A percentile compares a stretch with the other conserved stretches of the same genome.
Evolutionary conservation across 2,888 invertebrate species (phyloP).

Genomic region (Rotaria sp.): DNA sequence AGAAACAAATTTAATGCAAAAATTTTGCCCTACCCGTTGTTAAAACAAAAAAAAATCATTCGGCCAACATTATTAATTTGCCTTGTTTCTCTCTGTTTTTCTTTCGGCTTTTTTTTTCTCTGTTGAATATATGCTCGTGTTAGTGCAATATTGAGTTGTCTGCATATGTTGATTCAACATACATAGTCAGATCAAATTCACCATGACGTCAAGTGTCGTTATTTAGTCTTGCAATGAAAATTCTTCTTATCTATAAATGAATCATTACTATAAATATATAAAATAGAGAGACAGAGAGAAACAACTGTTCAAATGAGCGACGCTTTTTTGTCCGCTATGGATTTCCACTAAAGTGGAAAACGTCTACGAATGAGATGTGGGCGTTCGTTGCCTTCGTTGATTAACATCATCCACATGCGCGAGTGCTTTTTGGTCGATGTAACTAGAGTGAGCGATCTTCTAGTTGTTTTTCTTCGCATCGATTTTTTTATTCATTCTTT

Average conservation of each 20-base stretch:
- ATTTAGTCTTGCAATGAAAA: background rate
- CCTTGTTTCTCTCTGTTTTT: background rate
- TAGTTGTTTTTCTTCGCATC: background rate
- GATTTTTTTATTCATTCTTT: background rate
- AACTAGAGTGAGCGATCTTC: background rate
- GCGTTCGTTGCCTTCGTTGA: background rate
- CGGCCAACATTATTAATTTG: background rate
- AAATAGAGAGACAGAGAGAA: background rate
- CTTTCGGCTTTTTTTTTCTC: background rate
- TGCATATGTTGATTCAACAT: background rate
- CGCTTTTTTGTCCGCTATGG: background rate
- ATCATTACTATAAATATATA: background rate
- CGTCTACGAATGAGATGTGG: background rate
- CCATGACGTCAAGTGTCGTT: background rate
- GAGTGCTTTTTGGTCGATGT: background rate
- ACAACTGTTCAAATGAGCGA: background rate
- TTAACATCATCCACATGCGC: background rate
- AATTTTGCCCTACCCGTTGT: too few species aligned
- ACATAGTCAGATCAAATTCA: background rate
- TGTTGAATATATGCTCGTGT: background rate
- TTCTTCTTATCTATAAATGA: background rate
- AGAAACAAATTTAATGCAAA: too few species aligned
- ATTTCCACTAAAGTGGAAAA: background rate
- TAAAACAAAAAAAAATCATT: background rate
- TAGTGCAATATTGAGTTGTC: background rate